Evolutionary conservation across 2,113 vertebrate genomes (phyloP), one percentile per base, ranked within the genome.

Genomic region (Psilopogon haemacephalus): DNA sequence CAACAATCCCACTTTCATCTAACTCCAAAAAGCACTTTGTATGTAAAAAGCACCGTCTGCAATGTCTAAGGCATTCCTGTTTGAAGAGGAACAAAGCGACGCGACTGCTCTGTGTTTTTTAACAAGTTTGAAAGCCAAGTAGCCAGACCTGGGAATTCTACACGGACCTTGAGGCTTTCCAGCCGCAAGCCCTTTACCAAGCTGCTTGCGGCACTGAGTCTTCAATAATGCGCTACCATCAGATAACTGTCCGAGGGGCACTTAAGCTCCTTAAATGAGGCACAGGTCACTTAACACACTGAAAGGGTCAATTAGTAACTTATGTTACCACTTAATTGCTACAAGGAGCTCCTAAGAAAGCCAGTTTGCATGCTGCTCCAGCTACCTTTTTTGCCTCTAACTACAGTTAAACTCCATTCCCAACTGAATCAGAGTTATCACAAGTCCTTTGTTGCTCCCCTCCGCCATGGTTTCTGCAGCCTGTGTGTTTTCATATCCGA

Each of bases 251-350:
- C 89, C 3, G 5, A 40, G 64, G 92, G 89, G 33, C 96, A 89
- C 26, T 65, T 82, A 95, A 95, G 94, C 92, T 82, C 77, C 95
- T 96, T 92, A 84, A 92, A 93, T 64, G 83, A 92, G 84, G 3
- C 94, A 90, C 92, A 96, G 95, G 95, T 96, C 95, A 96, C 95
- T 92, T 92, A 89, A 85, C 81, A 60, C 89, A 65, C 81, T 93
- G 86, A 95, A 93, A 96, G 68, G 88, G 84, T 95, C 95, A 95
- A 94, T 96, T 90, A 96, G 95, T 54, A 94, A 95, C 86, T 93
- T 72, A 54, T 73, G 93, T 48, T 35, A 58, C 70, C 86, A 93
- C 90, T 88, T 96, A 95, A 93, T 94, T 88, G 90, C 86, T 86
- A 71, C 90, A 94, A 95, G 90, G 72, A 88, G 80, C 91, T 85